Evolutionary conservation across 2,888 invertebrate species (phyloP).

Genomic region (Pyralis farinalis): DNA sequence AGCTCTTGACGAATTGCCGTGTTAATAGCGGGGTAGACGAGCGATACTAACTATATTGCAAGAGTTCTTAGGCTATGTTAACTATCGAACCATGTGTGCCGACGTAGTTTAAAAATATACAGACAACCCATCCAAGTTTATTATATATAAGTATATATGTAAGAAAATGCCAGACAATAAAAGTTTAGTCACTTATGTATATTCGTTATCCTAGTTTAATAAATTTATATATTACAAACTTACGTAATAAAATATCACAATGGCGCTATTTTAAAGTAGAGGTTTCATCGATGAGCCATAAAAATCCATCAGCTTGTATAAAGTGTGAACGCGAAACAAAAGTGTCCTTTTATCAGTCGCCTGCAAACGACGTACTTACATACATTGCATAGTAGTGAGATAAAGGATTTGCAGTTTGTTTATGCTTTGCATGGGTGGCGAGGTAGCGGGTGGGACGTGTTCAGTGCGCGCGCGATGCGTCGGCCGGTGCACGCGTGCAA

Average conservation of each 20-base stretch:
- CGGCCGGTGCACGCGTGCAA: slow-evolving; percentile 52
- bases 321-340: slow-evolving; percentile 29
- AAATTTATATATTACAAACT: no score
- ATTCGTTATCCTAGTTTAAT: no score
- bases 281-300: background rate
- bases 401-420: slow-evolving; percentile 72
- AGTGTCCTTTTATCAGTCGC: slow-evolving; percentile 46
- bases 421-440: slow-evolving; percentile 52
- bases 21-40: background rate
- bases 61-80: background rate
- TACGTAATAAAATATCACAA: no score
- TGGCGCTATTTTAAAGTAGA: no score
- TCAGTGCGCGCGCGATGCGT: slow-evolving; percentile 61
- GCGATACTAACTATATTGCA: background rate
- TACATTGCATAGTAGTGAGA: slow-evolving; percentile 31
- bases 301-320: slow-evolving; percentile 1
- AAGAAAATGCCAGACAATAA: no score
- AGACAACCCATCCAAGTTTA: no score
- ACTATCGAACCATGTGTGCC: no score
- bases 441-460: slow-evolving; percentile 40
- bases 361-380: slow-evolving; percentile 24
- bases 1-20: no score
- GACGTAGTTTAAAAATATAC: no score
- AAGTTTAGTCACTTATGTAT: no score
- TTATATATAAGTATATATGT: no score